phyloP scores from a whole-genome alignment of 2,113 vertebrate genomes.

The Podocnemis expansa region DNA sequence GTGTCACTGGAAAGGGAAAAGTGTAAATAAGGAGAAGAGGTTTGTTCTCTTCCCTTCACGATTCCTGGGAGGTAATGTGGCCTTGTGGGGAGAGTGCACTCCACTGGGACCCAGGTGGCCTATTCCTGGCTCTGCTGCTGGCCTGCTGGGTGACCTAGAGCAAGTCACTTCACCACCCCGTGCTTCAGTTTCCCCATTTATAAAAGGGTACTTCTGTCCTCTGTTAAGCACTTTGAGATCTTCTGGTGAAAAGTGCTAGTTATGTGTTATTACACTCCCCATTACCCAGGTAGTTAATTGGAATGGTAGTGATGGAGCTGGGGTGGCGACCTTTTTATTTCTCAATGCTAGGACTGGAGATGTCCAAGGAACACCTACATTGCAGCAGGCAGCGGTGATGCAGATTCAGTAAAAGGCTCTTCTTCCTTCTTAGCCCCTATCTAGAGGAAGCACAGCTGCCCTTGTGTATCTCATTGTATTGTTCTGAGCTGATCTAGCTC shows the following conservation, averaged over 20 bases:
- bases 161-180: not conserved
- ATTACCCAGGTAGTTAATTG: not conserved
- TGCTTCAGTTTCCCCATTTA: not conserved
- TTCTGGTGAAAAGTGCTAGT: not conserved
- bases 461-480: not conserved
- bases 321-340: not conserved
- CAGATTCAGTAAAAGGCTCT: not conserved
- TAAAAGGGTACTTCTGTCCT: not conserved
- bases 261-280: not conserved
- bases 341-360: not conserved
- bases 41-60: not conserved
- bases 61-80: not conserved
- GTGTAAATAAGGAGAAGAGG: not conserved
- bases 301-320: not conserved
- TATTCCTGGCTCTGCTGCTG: not conserved
- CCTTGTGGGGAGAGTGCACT: not conserved
- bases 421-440: not conserved
- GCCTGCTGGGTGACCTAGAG: fast-evolving
- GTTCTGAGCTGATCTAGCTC: not conserved
- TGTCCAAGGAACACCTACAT: fast-evolving
- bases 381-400: not conserved
- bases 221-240: not conserved
- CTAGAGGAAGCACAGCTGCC: not conserved
- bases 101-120: not conserved
- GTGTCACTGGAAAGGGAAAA: not conserved